phyloP scores from a whole-genome alignment of 1,140 invertebrate species.

The Lasaia peninsularis region DNA sequence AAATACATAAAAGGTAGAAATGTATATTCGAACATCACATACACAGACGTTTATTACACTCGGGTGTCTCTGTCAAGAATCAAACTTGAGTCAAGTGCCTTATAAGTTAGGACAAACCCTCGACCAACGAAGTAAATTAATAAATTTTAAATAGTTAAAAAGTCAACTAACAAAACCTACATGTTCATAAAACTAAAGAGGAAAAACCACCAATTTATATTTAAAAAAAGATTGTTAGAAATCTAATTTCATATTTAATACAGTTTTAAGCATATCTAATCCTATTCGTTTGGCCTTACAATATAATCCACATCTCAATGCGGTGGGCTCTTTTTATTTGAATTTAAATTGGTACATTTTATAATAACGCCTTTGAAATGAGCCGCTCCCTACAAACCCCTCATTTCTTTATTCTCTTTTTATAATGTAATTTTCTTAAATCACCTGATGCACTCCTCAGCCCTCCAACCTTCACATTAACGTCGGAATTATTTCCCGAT shows the following conservation, averaged over 20 bases:
- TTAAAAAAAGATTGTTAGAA: not conserved
- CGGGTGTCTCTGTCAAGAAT: too few species aligned
- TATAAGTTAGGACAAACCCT: too few species aligned
- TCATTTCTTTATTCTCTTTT: constrained; percentile 56
- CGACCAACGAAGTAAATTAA: too few species aligned
- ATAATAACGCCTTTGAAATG: constrained; percentile 66
- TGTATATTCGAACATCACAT: too few species aligned
- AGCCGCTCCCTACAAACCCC: constrained; percentile 47
- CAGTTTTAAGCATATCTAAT: constrained; percentile 11
- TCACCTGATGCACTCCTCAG: constrained; percentile 50
- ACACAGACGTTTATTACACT: too few species aligned
- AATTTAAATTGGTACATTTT: constrained; percentile 74
- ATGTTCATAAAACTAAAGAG: not conserved
- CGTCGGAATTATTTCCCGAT: constrained; percentile 21
- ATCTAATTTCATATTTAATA: constrained; percentile 6
- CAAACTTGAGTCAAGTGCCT: too few species aligned
- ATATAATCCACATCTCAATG: constrained; percentile 32
- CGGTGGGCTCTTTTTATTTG: constrained; percentile 45
- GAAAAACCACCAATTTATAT: not conserved
- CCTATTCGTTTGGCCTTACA: constrained; percentile 33
- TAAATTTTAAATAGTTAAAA: too few species aligned
- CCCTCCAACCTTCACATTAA: constrained; percentile 46
- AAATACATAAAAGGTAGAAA: too few species aligned
- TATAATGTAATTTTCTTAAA: constrained; percentile 75
- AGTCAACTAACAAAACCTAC: too few species aligned